Conservation (phyloP, 2,113 vertebrate species). For the Lophura nycthemera region DNA sequence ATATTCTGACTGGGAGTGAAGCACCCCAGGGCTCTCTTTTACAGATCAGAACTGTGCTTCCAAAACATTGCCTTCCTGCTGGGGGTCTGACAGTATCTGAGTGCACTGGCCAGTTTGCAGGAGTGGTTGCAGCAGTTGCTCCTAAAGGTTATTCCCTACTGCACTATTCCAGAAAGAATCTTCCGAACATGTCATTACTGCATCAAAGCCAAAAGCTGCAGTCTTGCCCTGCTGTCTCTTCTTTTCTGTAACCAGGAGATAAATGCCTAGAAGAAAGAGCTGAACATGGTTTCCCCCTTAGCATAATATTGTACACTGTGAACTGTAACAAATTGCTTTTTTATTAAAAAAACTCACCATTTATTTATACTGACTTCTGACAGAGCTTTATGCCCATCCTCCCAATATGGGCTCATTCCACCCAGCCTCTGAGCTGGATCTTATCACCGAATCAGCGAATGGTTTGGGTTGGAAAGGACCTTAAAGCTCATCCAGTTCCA, state of each 20-base stretch:
- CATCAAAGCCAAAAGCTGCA: not conserved
- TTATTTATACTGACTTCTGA: not conserved
- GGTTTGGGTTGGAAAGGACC: too few relatives aligned
- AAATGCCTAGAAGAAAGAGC: not conserved
- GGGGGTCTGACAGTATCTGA: not conserved
- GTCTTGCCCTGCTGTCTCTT: not conserved
- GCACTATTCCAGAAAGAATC: not conserved
- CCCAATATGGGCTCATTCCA: rapidly evolving
- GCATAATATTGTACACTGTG: not conserved
- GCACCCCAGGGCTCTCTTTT: not conserved
- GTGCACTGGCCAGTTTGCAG: not conserved
- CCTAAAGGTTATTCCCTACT: not conserved
- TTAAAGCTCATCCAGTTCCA: too few relatives aligned
- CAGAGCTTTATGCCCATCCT: not conserved
- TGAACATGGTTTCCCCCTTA: not conserved
- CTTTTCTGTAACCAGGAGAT: not conserved
- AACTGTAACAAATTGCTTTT: not conserved
- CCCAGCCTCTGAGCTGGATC: not conserved
- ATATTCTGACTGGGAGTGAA: not conserved
- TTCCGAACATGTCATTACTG: not conserved
- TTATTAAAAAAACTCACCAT: not conserved
- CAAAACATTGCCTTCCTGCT: not conserved
- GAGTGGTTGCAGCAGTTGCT: not conserved
- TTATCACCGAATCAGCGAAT: not conserved
- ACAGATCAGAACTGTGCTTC: not conserved